Evolutionary conservation across 1,140 invertebrate genomes (phyloP), one percentile per base, ranked within the genome.

Genomic region (Phthorimaea operculella): DNA sequence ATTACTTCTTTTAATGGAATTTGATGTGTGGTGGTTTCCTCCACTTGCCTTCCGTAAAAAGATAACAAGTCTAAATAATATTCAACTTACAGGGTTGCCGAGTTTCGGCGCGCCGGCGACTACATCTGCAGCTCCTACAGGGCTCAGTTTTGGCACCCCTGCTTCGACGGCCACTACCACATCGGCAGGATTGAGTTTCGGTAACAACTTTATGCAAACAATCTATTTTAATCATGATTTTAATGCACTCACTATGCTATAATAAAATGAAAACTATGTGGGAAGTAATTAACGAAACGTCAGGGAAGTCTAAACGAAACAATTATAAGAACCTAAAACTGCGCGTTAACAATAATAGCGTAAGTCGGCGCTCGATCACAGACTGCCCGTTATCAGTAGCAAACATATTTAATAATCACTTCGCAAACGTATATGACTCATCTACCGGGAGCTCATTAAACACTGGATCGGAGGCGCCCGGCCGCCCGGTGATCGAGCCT

Each of bases 71-170:
- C n/a, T n/a, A n/a, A n/a, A n/a, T n/a, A n/a, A n/a, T n/a, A n/a
- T n/a, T n/a, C n/a, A n/a, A n/a, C n/a, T n/a, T n/a, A 28, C 6
- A 28, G 21, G 21, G 21, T 6, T 28, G 21, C 21, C 21, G 28
- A 55, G 52, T 55, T 62, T 69, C 28, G 66, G 58, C 0, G 11
- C 51, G 2, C 36, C 33, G 8, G 49, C 65, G 47, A 55, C 59
- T 1, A 28, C 58, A 51, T 17, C 56, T 6, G 18, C 64, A 57
- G 36, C 55, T 15, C 52, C 72, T 6, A 53, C 68, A 21, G 64
- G 66, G 7, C 66, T 66, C 42, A 65, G 62, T 60, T 65, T 73
- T 51, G 65, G 66, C 10, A 58, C 58, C 33, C 60, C 66, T 4
- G 16, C 39, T 15, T 21, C 48, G 1, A 53, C n/a, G 4, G n/a